A percentile compares a stretch with the other conserved stretches of the same genome.
Conservation (phyloP, 2,113 vertebrate species). For the Crotalus viridis region DNA sequence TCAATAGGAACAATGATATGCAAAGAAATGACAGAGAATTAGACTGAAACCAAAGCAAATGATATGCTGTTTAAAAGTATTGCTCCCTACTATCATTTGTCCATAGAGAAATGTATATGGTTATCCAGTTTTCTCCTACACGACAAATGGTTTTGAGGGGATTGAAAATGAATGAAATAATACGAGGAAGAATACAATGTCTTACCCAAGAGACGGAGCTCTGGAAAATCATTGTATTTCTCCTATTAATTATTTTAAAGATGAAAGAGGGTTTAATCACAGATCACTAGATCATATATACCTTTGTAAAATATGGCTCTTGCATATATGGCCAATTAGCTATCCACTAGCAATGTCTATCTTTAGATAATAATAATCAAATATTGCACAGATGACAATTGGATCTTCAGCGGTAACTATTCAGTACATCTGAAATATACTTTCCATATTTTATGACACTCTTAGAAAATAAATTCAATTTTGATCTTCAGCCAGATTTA, state of each 20-base stretch:
- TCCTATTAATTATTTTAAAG: background rate
- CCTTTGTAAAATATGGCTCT: background rate
- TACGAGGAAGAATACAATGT: background rate
- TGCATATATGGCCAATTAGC: conserved; percentile 52
- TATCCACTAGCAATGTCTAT: conserved; percentile 36
- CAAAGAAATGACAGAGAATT: too few species aligned
- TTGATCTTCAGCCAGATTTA: conserved; percentile 49
- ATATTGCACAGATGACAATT: conserved; percentile 38
- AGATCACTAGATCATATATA: background rate
- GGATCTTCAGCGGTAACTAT: background rate
- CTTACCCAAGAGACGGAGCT: background rate
- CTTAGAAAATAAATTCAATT: conserved; percentile 45
- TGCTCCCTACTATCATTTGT: background rate
- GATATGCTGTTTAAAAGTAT: background rate
- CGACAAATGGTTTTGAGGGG: background rate
- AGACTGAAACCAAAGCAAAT: background rate
- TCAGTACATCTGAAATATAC: conserved; percentile 42
- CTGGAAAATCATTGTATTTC: background rate
- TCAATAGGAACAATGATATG: background rate
- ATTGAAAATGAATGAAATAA: background rate
- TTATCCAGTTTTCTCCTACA: background rate
- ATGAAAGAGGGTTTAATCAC: background rate
- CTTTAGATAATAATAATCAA: conserved; percentile 46
- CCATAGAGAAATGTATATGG: background rate
- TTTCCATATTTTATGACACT: conserved; percentile 24